phyloP scores from a whole-genome alignment of 2,888 invertebrate genomes.

The Agrotis exclamationis region DNA sequence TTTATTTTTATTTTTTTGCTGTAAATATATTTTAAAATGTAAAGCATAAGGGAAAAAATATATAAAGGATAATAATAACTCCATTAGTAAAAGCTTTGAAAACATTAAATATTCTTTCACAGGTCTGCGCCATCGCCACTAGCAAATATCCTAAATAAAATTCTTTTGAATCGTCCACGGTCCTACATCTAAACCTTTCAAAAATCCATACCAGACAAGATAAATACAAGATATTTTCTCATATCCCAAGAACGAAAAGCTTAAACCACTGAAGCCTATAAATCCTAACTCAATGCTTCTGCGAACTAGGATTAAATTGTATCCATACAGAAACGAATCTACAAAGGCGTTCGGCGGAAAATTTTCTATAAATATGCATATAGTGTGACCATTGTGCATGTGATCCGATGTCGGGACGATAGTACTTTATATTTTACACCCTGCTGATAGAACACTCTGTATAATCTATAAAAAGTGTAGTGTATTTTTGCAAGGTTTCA shows the following conservation, averaged over 20 bases:
- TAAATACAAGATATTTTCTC: conserved; percentile 1
- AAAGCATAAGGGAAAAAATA: too few species aligned
- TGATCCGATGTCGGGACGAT: conserved; percentile 22
- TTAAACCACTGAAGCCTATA: conserved; percentile 17
- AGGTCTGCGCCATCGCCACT: not conserved
- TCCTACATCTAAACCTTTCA: not conserved
- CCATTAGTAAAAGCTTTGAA: not conserved
- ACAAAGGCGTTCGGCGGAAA: conserved; percentile 53
- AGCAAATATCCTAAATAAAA: not conserved
- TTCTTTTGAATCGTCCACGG: not conserved
- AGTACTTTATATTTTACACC: conserved; percentile 4
- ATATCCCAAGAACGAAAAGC: conserved; percentile 15
- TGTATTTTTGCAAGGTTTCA: not conserved
- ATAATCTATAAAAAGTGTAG: conserved; percentile 18
- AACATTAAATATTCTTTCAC: not conserved
- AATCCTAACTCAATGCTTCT: conserved; percentile 19
- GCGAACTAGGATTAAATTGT: conserved; percentile 37
- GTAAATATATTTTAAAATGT: too few species aligned
- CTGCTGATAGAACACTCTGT: not conserved
- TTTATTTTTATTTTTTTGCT: too few species aligned
- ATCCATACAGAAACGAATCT: conserved; percentile 38
- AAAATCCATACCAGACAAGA: conserved; percentile 3
- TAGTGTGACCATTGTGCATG: conserved; percentile 44
- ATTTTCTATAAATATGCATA: conserved; percentile 66
- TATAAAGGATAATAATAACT: not conserved